Evolutionary conservation across 1,140 invertebrate species (phyloP).

Genomic region (Globodera ellingtonae): DNA sequence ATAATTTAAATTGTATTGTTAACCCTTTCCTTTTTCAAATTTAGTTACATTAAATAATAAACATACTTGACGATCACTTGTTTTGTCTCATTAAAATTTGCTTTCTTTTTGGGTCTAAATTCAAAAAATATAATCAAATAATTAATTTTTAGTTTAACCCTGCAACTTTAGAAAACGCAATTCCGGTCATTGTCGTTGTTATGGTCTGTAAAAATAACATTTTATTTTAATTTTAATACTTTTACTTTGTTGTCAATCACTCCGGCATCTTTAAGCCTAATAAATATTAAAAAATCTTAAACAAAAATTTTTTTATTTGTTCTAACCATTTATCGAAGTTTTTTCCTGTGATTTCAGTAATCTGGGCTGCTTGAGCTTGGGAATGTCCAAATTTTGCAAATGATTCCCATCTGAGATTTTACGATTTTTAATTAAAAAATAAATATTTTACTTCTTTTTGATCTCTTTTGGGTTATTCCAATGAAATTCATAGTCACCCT

Average conservation of each 20-base stretch:
- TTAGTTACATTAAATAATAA: not conserved
- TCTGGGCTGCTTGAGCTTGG: constrained; percentile 73
- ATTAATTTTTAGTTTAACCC: constrained; percentile 42
- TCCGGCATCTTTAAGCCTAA: constrained; percentile 83
- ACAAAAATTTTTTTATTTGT: constrained; percentile 7
- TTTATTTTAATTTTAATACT: not conserved
- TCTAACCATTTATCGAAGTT: constrained; percentile 81
- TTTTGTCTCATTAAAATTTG: constrained; percentile 63
- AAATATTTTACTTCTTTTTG: constrained; percentile 42
- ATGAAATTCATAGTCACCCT: constrained; percentile 45
- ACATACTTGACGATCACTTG: constrained; percentile 42
- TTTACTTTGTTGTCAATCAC: constrained; percentile 77
- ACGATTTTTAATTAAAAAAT: not conserved
- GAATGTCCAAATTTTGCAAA: constrained; percentile 80
- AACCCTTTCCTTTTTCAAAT: not conserved
- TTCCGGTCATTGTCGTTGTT: constrained; percentile 73
- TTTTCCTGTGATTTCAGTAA: constrained; percentile 82
- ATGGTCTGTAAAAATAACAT: constrained; percentile 71
- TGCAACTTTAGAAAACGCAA: constrained; percentile 64
- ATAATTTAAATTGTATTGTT: not conserved
- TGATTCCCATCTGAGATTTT: constrained; percentile 68
- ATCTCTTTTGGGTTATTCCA: constrained; percentile 55
- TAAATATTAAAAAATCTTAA: not conserved
- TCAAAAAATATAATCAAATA: not conserved
- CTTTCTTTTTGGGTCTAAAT: constrained; percentile 64